Base-by-base conservation (phyloP, 1,140 invertebrate genomes). In the Pogonomyrmex barbatus region DNA sequence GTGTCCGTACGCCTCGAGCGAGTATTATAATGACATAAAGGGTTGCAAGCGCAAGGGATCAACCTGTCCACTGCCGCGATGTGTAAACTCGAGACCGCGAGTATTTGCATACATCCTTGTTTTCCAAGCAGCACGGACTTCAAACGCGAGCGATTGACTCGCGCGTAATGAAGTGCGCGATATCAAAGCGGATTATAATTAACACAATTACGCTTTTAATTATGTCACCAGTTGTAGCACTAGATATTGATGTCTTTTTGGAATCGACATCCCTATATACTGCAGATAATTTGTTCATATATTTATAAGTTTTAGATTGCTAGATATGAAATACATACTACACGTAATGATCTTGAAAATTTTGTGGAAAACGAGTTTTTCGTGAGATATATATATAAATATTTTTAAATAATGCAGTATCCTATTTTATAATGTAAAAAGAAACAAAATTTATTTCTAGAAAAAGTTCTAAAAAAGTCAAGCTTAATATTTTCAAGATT, bases 11-110 rank as follows among this genome's bases (percentile, higher is more conserved):
- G 9, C 30, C 50, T 68, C 65, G 17, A 42, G 56, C 52, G 56
- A 73, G 42, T 50, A 83, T 83, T 62, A 75, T 39, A 60, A 75
- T 83, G 68, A 83, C 79, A 50, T 75, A 83, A 83, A 83, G 79
- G 54, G 79, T 62, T 83, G 42, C 24, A 24, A 24, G 42, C 30
- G 68, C 42, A 30, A 6, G n/a, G 45, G 33, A 62, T 83, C 79
- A 83, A 75, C 79, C 68, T 73, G 79, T 62, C 42, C 6, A 58
- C 17, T 3, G 24, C 30, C n/a, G 14, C 56, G 8, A 30, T 4
- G 17, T 36, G 47, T 47, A 82, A 73, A 47, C 42, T 6, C 42
- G 54, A 82, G 30, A 75, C 14, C 36, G n/a, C 24, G 17, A 42
- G n/a, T 24, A 73, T 83, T 83, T 83, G 79, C 79, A 83, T 83